A percentile compares a stretch with the other conserved stretches of the same genome.
Evolutionary conservation across 2,797 vertebrate genomes (phyloP).

Genomic region (Crax fasciolata): DNA sequence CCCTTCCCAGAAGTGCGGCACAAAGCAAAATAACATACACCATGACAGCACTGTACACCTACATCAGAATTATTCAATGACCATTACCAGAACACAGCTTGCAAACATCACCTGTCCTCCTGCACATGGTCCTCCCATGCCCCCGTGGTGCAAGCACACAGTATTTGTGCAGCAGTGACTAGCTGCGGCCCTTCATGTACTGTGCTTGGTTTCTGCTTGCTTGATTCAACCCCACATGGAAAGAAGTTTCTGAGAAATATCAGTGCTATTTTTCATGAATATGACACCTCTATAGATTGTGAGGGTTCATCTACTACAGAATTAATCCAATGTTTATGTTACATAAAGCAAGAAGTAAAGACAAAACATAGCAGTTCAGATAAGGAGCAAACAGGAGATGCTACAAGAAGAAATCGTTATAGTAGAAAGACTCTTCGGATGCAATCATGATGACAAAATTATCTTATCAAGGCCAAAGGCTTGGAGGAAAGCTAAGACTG

Average conservation of each 20-base stretch:
- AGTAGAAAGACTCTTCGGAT: neutral
- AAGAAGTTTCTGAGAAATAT: neutral
- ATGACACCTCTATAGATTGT: neutral
- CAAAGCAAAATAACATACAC: neutral
- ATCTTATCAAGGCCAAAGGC: neutral
- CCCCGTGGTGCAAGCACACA: neutral
- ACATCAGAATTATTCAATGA: neutral
- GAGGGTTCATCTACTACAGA: neutral
- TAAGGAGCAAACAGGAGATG: neutral
- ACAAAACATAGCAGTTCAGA: neutral
- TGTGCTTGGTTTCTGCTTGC: neutral
- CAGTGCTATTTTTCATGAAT: neutral
- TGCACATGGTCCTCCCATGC: accelerated
- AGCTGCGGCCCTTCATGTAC: neutral
- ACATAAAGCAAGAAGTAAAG: neutral
- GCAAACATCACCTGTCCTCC: neutral
- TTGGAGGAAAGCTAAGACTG: neutral
- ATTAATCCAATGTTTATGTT: neutral
- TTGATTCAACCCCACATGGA: neutral
- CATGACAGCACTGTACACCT: accelerated
- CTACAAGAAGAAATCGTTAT: neutral
- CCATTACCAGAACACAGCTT: neutral
- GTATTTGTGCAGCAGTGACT: accelerated
- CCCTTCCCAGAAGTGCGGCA: neutral
- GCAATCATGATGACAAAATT: neutral